Percentiles rank a stretch among this genome's conserved stretches.
Evolutionary conservation across 2,113 vertebrate genomes (phyloP).

Genomic region (Phocoena sinus): DNA sequence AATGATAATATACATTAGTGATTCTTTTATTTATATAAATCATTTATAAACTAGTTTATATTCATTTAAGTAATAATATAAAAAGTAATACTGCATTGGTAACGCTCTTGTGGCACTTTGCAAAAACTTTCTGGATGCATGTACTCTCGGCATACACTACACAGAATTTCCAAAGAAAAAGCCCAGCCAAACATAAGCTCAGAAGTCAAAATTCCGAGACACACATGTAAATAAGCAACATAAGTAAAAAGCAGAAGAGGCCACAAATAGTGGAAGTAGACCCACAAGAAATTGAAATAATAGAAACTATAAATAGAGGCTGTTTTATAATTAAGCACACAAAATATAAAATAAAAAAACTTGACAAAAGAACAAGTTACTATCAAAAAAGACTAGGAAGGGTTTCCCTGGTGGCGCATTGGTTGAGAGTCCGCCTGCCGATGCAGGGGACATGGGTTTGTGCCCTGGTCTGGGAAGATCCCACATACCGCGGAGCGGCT

Average conservation of each 20-base stretch:
- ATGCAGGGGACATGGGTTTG: too few relatives aligned
- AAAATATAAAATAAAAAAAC: background rate
- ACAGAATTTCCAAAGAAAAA: background rate
- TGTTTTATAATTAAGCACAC: background rate
- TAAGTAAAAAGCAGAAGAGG: background rate
- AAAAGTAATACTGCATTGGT: background rate
- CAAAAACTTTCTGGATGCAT: background rate
- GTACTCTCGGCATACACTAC: background rate
- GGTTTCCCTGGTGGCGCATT: too few relatives aligned
- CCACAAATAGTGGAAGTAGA: background rate
- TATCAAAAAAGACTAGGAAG: background rate
- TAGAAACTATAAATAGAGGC: background rate
- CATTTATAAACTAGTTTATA: background rate
- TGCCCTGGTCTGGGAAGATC: too few relatives aligned
- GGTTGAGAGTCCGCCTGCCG: too few relatives aligned
- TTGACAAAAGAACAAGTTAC: background rate
- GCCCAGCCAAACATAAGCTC: background rate
- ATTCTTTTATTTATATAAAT: background rate
- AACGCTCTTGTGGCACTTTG: background rate
- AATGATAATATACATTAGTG: background rate
- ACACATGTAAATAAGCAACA: background rate
- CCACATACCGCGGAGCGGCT: too few relatives aligned
- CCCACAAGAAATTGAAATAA: background rate
- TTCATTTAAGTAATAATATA: background rate
- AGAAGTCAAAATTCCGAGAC: background rate